Conservation (phyloP, 2,888 invertebrate genomes). For the Epistrophe grossulariae region DNA sequence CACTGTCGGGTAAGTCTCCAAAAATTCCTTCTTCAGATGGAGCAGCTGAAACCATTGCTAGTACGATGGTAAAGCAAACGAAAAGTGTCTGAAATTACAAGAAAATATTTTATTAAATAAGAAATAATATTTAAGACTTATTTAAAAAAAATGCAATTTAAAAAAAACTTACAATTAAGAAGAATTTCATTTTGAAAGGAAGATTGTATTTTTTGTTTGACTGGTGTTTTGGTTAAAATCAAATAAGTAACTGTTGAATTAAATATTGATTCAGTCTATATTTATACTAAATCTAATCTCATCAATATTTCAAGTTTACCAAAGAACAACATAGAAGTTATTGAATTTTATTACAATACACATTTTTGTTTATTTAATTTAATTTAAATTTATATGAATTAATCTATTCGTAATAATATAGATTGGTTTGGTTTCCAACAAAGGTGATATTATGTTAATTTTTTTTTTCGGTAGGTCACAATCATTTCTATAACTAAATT, state of each 20-base stretch:
- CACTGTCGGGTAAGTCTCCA: constrained; percentile 14
- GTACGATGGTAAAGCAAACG: background rate
- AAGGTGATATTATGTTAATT: too few species aligned
- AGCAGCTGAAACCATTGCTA: background rate
- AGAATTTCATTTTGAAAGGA: constrained; percentile 15
- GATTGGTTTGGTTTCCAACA: too few species aligned
- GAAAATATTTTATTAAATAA: too few species aligned
- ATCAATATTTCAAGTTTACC: background rate
- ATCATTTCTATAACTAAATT: too few species aligned
- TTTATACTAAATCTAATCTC: constrained; percentile 6
- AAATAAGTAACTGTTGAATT: background rate
- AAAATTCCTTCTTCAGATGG: constrained; percentile 30
- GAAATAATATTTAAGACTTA: too few species aligned
- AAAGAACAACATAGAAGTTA: background rate
- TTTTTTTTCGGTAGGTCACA: too few species aligned
- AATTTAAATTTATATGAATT: too few species aligned
- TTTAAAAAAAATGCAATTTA: too few species aligned
- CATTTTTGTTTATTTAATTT: too few species aligned
- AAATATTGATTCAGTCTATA: background rate
- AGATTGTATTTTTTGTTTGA: background rate
- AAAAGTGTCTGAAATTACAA: constrained; percentile 3
- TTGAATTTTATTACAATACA: too few species aligned
- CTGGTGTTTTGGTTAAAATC: background rate
- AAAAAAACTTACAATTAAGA: constrained; percentile 18
- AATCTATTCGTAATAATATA: too few species aligned